These are phyloP conservation scores for Nylanderia fulva DNA, from an alignment of 1,140 invertebrate species.

Conservation along the genomic window DNA sequence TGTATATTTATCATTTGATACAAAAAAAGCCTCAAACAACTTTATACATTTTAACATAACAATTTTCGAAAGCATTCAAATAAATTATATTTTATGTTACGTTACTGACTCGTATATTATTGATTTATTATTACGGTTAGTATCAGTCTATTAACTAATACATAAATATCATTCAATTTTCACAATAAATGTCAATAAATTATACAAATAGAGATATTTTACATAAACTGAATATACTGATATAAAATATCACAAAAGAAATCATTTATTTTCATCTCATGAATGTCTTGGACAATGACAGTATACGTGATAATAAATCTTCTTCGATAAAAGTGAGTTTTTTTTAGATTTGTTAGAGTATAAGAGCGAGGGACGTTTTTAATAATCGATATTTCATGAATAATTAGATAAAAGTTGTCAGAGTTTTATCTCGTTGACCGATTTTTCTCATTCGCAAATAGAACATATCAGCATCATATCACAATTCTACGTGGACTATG, in stretches of 20 bases:
- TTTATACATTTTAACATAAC: background rate
- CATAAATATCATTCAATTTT: conserved; percentile 2
- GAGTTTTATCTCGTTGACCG: conserved; percentile 6
- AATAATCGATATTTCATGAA: conserved; percentile 40
- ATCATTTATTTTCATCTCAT: background rate
- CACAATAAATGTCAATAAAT: conserved; percentile 27
- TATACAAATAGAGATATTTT: background rate
- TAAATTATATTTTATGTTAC: background rate
- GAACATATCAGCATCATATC: conserved; percentile 22
- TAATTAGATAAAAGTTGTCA: conserved; percentile 27
- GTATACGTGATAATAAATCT: conserved; percentile 12
- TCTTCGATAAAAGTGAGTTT: conserved; percentile 1
- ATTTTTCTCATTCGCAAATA: conserved; percentile 13
- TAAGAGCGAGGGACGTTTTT: background rate
- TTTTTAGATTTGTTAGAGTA: background rate
- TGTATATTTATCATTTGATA: conserved; percentile 3
- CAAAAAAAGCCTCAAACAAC: background rate
- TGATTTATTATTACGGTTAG: background rate
- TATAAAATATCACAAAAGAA: background rate
- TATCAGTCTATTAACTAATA: background rate
- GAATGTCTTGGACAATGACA: background rate
- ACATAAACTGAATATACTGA: background rate
- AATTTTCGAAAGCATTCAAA: background rate
- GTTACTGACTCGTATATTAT: background rate
- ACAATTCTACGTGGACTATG: background rate